Conservation (phyloP, 2,113 vertebrate species). For the Pyxicephalus adspersus region DNA sequence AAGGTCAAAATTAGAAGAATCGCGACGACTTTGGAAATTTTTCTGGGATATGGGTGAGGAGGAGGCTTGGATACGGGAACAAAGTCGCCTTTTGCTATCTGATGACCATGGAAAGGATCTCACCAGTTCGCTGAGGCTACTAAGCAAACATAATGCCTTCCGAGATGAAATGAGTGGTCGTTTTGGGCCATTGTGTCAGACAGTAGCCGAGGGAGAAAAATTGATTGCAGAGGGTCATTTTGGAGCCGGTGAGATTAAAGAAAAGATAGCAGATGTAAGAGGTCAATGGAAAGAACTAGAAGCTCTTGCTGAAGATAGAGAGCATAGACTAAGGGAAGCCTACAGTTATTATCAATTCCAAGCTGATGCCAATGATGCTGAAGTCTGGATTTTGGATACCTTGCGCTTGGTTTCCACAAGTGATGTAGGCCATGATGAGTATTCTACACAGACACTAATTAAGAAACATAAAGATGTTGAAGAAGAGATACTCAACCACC, state of each 20-base stretch:
- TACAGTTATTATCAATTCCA: constrained; percentile 88
- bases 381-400: constrained; percentile 85
- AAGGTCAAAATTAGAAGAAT: constrained; percentile 82
- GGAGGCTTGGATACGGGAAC: constrained; percentile 89
- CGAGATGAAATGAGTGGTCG: constrained; percentile 88
- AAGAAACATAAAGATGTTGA: constrained; percentile 89
- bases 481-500: constrained; percentile 87
- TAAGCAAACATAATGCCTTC: constrained; percentile 89
- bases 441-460: constrained; percentile 86
- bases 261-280: constrained; percentile 71
- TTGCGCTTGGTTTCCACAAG: constrained; percentile 84
- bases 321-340: constrained; percentile 78
- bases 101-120: constrained; percentile 86
- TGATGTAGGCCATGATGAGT: constrained; percentile 89
- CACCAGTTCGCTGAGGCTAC: constrained; percentile 81
- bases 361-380: constrained; percentile 87
- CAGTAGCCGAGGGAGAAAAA: constrained; percentile 79
- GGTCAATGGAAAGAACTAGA: constrained; percentile 84
- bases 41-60: constrained; percentile 91
- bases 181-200: constrained; percentile 81
- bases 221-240: constrained; percentile 81
- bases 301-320: constrained; percentile 77
- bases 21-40: constrained; percentile 86
- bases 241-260: constrained; percentile 74
- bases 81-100: constrained; percentile 84